Conservation (phyloP, 2,113 vertebrate species). For the Xyrauchen texanus region DNA sequence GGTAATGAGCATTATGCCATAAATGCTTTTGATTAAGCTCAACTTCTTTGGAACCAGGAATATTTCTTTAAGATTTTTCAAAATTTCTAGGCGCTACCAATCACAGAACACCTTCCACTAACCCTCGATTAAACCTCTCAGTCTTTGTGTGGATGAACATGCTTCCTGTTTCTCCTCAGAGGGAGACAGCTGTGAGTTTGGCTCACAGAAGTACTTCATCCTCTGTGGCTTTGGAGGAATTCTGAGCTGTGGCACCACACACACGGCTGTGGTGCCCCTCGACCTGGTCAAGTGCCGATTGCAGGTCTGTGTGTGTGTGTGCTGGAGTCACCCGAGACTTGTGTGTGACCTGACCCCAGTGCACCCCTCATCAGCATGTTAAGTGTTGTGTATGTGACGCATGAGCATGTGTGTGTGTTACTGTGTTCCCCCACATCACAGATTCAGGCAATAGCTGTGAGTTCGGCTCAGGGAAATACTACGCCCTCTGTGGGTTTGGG, state of each 20-base stretch:
- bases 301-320: conserved; percentile 79
- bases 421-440: conserved; percentile 64
- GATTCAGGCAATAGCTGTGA: conserved; percentile 83
- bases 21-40: too few relatives aligned
- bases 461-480: conserved; percentile 94
- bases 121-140: neutral
- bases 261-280: conserved; percentile 87
- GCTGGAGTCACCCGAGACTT: conserved; percentile 26
- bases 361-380: conserved; percentile 52
- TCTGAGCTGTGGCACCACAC: conserved; percentile 89
- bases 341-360: conserved; percentile 16
- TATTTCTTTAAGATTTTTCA: too few relatives aligned
- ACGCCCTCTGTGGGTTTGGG: conserved; percentile 94
- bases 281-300: conserved; percentile 91
- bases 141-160: conserved; percentile 9
- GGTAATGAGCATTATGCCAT: too few relatives aligned
- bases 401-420: conserved; percentile 57
- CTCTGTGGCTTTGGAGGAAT: conserved; percentile 88
- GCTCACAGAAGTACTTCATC: conserved; percentile 84
- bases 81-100: too few relatives aligned
- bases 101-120: too few relatives aligned
- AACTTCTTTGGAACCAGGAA: too few relatives aligned
- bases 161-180: conserved; percentile 67
- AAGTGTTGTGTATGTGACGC: conserved; percentile 76
- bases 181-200: conserved; percentile 88